These are phyloP conservation scores for Leptinotarsa rubiginosa DNA, from an alignment of 2,888 invertebrate species.

Conservation along the genomic window DNA sequence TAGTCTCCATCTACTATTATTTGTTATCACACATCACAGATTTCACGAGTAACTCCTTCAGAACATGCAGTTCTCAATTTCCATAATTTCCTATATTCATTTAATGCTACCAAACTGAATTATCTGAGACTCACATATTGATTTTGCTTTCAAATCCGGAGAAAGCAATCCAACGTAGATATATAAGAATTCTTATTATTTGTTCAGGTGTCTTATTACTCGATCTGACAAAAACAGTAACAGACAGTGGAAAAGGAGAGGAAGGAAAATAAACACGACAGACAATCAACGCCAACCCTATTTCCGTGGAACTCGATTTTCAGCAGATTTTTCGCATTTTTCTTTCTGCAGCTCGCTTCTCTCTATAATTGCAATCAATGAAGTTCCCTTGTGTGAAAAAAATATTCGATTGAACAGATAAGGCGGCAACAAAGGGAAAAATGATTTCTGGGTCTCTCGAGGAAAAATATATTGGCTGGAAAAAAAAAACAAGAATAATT, in stretches of 20 bases:
- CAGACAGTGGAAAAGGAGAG: constrained; percentile 43
- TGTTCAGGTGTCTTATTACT: constrained; percentile 53
- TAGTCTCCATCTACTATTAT: too few species aligned
- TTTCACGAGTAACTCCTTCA: not conserved
- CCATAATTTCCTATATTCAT: not conserved
- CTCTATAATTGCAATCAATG: constrained; percentile 43
- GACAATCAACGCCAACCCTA: constrained; percentile 47
- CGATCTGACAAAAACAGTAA: constrained; percentile 50
- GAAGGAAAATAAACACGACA: constrained; percentile 49
- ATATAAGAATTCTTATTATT: constrained; percentile 45
- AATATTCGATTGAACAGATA: constrained; percentile 24
- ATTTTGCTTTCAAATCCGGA: constrained; percentile 36
- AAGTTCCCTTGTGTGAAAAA: constrained; percentile 21
- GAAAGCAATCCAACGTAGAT: constrained; percentile 34
- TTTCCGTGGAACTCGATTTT: constrained; percentile 49
- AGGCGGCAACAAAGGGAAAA: not conserved
- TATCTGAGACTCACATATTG: constrained; percentile 15
- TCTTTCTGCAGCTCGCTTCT: constrained; percentile 30
- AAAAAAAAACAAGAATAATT: too few species aligned
- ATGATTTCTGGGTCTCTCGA: constrained; percentile 6
- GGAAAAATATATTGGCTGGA: not conserved
- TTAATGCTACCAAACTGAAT: not conserved
- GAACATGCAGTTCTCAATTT: not conserved
- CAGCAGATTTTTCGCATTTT: constrained; percentile 46
- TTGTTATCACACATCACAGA: not conserved